Percentiles rank a stretch among this genome's conserved stretches.
Conservation (phyloP, 2,113 vertebrate genomes). For the Colistium nudipinnis region DNA sequence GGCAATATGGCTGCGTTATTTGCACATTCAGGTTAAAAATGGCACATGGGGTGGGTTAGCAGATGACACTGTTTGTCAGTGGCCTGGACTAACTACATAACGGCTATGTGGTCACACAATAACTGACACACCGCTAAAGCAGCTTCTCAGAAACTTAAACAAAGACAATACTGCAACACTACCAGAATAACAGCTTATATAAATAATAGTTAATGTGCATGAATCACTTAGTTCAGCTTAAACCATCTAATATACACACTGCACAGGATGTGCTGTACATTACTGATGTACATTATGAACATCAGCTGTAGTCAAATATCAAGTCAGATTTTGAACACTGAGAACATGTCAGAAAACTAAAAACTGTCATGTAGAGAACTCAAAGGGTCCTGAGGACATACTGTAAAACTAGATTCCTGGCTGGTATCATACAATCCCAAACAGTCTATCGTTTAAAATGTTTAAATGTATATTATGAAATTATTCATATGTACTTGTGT, state of each 20-base stretch:
- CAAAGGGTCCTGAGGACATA: background rate
- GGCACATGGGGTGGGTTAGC: conserved; percentile 45
- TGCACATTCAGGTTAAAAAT: conserved; percentile 61
- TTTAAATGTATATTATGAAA: no score
- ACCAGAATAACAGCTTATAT: background rate
- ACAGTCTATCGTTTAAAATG: no score
- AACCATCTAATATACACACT: background rate
- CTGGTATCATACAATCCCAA: no score
- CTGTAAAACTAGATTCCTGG: no score
- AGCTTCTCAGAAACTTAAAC: background rate
- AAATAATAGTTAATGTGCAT: background rate
- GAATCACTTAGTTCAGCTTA: conserved; percentile 2
- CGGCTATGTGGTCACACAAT: background rate
- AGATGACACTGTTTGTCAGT: conserved; percentile 26
- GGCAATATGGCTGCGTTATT: conserved; percentile 82
- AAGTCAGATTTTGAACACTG: background rate
- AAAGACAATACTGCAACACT: conserved; percentile 16
- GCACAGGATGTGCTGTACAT: conserved; percentile 1
- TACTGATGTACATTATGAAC: conserved; percentile 1
- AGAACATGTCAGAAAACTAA: conserved; percentile 3
- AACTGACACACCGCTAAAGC: no score
- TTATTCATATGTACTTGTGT: no score
- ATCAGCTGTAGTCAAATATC: background rate
- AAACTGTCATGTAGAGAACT: background rate
- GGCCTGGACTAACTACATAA: background rate